These are phyloP conservation scores for Peromyscus melanophrys DNA, from an alignment of 2,797 vertebrate genomes.

Conservation along the genomic window DNA sequence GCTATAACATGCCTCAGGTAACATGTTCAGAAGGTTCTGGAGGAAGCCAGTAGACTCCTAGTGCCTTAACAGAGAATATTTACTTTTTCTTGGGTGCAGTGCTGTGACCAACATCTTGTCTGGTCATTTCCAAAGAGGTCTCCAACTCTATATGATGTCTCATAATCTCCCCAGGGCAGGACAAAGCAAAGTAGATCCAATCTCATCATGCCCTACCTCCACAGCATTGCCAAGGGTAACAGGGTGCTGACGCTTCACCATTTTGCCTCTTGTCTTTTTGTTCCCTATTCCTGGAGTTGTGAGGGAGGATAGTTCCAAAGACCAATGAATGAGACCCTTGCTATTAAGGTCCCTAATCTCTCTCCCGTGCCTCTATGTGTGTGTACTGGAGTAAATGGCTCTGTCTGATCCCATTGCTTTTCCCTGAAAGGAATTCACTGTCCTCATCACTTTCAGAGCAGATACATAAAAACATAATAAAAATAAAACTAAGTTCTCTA, in stretches of 20 bases:
- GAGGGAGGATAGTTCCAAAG: background rate
- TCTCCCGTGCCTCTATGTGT: background rate
- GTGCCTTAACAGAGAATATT: background rate
- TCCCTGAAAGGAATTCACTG: background rate
- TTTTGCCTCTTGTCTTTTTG: constrained; percentile 47
- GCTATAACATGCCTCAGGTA: background rate
- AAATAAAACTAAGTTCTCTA: constrained; percentile 4
- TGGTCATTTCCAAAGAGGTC: background rate
- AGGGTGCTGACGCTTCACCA: background rate
- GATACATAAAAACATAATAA: background rate
- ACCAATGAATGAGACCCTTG: background rate
- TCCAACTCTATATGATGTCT: constrained; percentile 20
- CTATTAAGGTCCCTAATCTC: background rate
- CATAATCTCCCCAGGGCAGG: background rate
- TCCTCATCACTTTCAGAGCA: background rate
- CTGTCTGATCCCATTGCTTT: background rate
- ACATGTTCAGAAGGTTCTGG: constrained; percentile 31
- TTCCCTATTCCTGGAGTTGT: background rate
- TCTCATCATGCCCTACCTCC: background rate
- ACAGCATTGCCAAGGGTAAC: constrained; percentile 50
- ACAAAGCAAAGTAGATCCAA: background rate
- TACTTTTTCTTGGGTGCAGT: background rate
- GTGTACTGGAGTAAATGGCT: background rate
- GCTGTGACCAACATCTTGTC: background rate
- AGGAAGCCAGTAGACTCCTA: constrained; percentile 20